A percentile compares a stretch with the other conserved stretches of the same genome.
phyloP scores from a whole-genome alignment of 2,888 invertebrate species.

The Euclidia mi region DNA sequence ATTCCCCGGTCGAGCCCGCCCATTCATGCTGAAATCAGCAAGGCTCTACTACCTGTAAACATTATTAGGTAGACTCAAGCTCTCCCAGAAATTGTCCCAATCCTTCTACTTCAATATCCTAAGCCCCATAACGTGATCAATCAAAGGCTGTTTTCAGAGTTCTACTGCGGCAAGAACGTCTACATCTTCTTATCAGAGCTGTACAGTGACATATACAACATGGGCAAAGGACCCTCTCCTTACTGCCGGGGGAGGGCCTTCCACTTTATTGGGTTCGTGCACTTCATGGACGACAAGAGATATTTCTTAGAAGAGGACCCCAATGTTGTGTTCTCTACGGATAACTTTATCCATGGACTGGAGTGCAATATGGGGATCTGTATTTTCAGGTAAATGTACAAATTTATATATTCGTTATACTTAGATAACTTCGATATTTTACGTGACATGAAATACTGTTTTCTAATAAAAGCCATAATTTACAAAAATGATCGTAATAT shows the following conservation, averaged over 20 bases:
- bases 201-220: conserved; percentile 83
- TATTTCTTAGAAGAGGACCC: conserved; percentile 84
- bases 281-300: conserved; percentile 77
- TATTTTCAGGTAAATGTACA: conserved; percentile 73
- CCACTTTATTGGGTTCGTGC: conserved; percentile 83
- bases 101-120: neutral
- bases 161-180: conserved; percentile 82
- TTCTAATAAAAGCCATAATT: too few species aligned
- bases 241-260: conserved; percentile 79
- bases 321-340: conserved; percentile 75
- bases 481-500: too few species aligned
- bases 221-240: conserved; percentile 76
- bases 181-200: conserved; percentile 82
- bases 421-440: too few species aligned
- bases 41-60: too few species aligned
- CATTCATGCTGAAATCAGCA: too few species aligned
- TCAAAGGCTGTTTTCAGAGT: conserved; percentile 66
- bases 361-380: conserved; percentile 82
- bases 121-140: conserved; percentile 12
- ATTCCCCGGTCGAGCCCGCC: too few species aligned
- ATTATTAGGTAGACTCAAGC: too few species aligned
- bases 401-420: too few species aligned
- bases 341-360: conserved; percentile 82
- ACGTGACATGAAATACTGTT: too few species aligned
- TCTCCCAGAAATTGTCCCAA: too few species aligned